A percentile compares a stretch with the other conserved stretches of the same genome.
Conservation (phyloP, 2,113 vertebrate species). For the Tachysurus fulvidraco region DNA sequence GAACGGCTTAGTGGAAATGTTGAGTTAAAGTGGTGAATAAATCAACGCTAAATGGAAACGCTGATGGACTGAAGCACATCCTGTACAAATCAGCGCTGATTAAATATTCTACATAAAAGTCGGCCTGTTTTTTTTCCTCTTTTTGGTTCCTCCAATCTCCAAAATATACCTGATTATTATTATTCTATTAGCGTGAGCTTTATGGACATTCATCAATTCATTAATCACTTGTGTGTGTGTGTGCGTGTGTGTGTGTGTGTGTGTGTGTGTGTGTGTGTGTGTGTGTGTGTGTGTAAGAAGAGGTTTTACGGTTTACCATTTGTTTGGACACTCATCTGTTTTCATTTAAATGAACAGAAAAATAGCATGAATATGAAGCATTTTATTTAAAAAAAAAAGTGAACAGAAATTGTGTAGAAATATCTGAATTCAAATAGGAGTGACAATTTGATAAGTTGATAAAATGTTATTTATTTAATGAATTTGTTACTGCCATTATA, state of each 20-base stretch:
- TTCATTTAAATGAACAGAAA: too few relatives aligned
- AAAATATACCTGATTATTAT: neutral
- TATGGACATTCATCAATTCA: neutral
- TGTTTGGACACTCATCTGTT: too few relatives aligned
- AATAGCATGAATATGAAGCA: too few relatives aligned
- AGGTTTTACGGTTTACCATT: neutral
- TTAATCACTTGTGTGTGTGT: neutral
- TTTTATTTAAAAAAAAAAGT: too few relatives aligned
- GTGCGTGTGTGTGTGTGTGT: neutral
- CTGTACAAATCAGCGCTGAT: conserved; percentile 5
- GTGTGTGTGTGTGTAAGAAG: neutral
- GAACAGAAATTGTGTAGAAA: neutral
- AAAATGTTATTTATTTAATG: too few relatives aligned
- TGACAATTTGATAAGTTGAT: neutral
- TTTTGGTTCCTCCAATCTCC: neutral
- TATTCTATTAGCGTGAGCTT: neutral
- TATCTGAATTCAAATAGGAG: neutral
- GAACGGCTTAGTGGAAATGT: neutral
- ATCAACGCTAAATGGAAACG: conserved; percentile 1
- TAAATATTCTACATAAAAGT: neutral
- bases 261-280: neutral
- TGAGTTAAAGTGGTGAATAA: conserved; percentile 14
- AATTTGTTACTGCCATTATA: too few relatives aligned
- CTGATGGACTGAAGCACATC: neutral
- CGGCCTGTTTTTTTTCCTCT: neutral